Evolutionary conservation across 2,113 vertebrate species (phyloP).

Genomic region (Talpa occidentalis): DNA sequence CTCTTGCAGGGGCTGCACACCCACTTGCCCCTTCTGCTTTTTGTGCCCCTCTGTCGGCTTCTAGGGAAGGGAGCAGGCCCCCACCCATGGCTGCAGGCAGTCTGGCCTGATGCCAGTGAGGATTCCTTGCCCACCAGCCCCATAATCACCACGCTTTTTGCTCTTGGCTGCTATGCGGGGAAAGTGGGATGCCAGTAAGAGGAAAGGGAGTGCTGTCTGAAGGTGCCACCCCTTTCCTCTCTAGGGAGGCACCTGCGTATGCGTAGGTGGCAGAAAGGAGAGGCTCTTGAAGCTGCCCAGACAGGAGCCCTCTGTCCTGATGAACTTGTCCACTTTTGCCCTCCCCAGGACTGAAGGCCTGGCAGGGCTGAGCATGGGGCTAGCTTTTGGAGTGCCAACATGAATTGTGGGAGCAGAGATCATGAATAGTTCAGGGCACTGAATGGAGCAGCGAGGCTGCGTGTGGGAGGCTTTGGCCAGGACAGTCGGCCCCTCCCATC

Average conservation of each 20-base stretch:
- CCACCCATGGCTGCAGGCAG: not conserved
- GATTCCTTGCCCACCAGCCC: not conserved
- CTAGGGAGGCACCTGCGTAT: not conserved
- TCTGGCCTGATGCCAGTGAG: not conserved
- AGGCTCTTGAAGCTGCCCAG: not conserved
- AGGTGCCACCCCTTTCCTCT: not conserved
- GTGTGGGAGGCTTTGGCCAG: not conserved
- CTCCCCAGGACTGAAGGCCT: not conserved
- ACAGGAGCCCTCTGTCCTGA: not conserved
- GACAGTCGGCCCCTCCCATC: not conserved
- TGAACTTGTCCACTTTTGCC: not conserved
- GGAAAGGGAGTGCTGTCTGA: not conserved
- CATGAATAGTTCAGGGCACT: conserved; percentile 61
- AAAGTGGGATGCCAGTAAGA: not conserved
- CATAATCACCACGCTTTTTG: not conserved
- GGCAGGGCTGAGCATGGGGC: not conserved
- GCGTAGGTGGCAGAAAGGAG: not conserved
- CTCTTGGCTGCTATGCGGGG: conserved; percentile 37
- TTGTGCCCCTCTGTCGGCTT: not conserved
- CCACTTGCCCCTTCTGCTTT: not conserved
- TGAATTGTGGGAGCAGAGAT: conserved; percentile 53
- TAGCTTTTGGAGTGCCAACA: not conserved
- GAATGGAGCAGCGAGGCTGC: not conserved
- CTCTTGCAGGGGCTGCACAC: not conserved
- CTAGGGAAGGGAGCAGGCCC: conserved; percentile 6